These are phyloP conservation scores for Aphis gossypii DNA, from an alignment of 1,140 invertebrate species.

Conservation along the genomic window DNA sequence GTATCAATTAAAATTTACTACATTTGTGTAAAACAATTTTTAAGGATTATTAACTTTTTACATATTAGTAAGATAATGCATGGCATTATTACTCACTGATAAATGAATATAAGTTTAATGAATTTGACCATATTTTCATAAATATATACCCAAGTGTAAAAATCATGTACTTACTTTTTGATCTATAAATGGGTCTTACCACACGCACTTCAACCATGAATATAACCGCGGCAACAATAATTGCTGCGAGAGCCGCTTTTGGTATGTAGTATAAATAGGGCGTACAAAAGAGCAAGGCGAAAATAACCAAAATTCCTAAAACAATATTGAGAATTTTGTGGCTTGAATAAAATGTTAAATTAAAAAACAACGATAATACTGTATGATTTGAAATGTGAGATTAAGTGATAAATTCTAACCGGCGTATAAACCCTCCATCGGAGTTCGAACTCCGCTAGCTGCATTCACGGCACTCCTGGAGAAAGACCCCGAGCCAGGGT, in stretches of 20 bases:
- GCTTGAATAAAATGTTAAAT: not conserved
- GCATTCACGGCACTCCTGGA: slow-evolving; percentile 89
- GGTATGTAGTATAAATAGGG: slow-evolving; percentile 85
- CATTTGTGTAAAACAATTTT: too few relatives aligned
- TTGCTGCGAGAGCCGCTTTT: slow-evolving; percentile 78
- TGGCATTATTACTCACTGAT: not conserved
- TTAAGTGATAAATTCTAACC: slow-evolving; percentile 62
- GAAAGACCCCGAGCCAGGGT: slow-evolving; percentile 84
- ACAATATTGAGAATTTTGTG: not conserved
- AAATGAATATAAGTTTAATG: not conserved
- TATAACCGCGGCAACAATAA: slow-evolving; percentile 83
- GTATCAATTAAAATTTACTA: too few relatives aligned
- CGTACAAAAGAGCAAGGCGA: slow-evolving; percentile 80
- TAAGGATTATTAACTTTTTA: not conserved
- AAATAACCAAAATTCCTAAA: slow-evolving; percentile 73
- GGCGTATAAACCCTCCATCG: slow-evolving; percentile 85
- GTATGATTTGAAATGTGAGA: not conserved
- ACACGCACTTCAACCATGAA: slow-evolving; percentile 85
- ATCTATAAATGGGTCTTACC: slow-evolving; percentile 77
- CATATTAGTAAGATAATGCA: not conserved
- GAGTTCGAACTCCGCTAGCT: slow-evolving; percentile 85
- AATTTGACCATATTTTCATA: not conserved
- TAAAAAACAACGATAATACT: not conserved
- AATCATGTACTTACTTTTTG: slow-evolving; percentile 68
- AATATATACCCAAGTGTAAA: not conserved